These are phyloP conservation scores for Hipposideros larvatus DNA, from an alignment of 2,797 vertebrate species.

Conservation along the genomic window DNA sequence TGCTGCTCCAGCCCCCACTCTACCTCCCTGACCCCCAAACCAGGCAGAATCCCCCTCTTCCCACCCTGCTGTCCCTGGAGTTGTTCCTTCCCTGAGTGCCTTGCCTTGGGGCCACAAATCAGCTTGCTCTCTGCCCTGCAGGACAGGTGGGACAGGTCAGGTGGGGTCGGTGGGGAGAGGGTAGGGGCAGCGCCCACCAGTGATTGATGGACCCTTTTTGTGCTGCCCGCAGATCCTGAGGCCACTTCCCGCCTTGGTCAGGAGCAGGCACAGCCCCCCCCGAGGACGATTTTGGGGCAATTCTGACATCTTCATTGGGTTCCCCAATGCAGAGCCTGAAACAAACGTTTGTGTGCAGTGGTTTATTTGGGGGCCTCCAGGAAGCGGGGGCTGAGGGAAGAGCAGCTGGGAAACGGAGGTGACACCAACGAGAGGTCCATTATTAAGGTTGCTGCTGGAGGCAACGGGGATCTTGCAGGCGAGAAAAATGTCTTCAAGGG, in stretches of 20 bases:
- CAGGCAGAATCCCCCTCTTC: background rate
- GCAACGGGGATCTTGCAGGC: background rate
- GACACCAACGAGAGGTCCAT: fast-evolving
- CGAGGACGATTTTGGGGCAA: fast-evolving
- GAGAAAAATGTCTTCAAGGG: background rate
- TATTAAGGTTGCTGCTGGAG: background rate
- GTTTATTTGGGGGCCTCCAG: background rate
- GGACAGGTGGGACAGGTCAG: background rate
- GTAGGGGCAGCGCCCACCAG: background rate
- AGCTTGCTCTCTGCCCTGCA: background rate
- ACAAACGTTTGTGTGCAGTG: background rate
- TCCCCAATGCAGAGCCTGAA: background rate
- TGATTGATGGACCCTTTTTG: background rate
- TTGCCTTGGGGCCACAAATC: background rate
- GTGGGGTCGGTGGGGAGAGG: fast-evolving
- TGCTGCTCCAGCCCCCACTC: conserved; percentile 28
- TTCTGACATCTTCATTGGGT: background rate
- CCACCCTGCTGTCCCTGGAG: background rate
- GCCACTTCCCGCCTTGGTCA: background rate
- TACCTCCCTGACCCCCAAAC: background rate
- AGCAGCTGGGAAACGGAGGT: background rate
- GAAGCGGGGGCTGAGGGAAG: background rate
- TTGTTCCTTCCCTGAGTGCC: background rate
- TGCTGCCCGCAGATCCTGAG: fast-evolving
- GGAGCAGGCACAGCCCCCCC: background rate